Evolutionary conservation across 2,797 vertebrate species (phyloP).

Genomic region (Pseudopleuronectes americanus): DNA sequence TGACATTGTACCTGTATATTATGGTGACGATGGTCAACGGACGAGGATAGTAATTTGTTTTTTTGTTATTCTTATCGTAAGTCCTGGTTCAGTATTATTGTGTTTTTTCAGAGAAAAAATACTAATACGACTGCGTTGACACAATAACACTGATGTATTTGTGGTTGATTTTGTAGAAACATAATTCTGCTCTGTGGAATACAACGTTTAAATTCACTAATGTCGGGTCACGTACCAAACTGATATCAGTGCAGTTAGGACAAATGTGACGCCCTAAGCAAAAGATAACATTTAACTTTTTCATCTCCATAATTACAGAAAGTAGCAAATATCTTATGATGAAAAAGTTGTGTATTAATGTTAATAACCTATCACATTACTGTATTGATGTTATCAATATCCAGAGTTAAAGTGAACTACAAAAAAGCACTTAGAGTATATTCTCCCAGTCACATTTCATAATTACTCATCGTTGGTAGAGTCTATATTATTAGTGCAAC

Average conservation of each 20-base stretch:
- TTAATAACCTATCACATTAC: background rate
- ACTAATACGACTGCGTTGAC: background rate
- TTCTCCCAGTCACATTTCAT: too few species aligned
- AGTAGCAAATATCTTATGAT: background rate
- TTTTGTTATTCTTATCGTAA: too few species aligned
- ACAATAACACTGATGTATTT: background rate
- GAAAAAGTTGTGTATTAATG: background rate
- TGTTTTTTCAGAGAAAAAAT: too few species aligned
- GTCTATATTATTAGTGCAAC: background rate
- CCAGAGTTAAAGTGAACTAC: background rate
- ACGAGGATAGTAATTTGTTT: too few species aligned
- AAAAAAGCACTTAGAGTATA: background rate
- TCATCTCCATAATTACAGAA: background rate
- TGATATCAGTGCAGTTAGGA: background rate
- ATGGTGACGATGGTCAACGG: background rate
- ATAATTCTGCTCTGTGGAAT: background rate
- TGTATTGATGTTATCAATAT: background rate
- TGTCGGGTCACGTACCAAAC: background rate
- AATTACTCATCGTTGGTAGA: background rate
- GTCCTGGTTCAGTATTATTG: too few species aligned
- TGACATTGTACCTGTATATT: background rate
- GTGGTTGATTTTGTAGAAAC: background rate
- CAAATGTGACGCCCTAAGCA: background rate
- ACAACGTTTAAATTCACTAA: background rate
- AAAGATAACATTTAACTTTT: background rate